Evolutionary conservation across 2,888 invertebrate species (phyloP), one percentile per base, ranked within the genome.

Genomic region (Dryadula phaetusa): DNA sequence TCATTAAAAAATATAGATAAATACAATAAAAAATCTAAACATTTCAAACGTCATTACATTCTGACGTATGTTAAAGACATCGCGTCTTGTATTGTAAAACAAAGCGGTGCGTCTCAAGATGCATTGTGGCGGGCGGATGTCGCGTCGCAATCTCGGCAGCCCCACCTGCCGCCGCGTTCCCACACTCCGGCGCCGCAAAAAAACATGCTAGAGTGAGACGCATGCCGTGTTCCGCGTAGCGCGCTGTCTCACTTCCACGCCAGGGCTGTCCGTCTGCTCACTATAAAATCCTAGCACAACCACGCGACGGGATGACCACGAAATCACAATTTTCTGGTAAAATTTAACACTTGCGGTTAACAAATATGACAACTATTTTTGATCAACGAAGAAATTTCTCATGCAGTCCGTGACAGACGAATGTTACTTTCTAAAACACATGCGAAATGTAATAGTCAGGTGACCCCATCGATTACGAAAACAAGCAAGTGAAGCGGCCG

Each of bases 101-200:
- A 77, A 77, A 77, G 76, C 76, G 76, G 75, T 74, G 72, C 75
- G 76, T 74, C 82, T 82, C 79, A 83, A 88, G 92, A 90, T 90
- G 92, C 89, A 90, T 90, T 90, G 92, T 90, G 85, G 85, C 85
- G 89, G 83, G 90, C 92, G 92, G 92, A 92, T 92, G 92, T 92
- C 92, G 89, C 90, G 86, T 85, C 89, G 90, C 92, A 92, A 92
- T 92, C 92, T 91, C 92, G 80, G 90, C 90, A 84, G 88, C 86
- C 90, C 91, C 92, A 92, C 92, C 92, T 92, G 92, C 92, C 89
- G 87, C 84, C 77, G 83, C 84, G 92, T 92, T 92, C 92, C 92
- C 92, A 92, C 92, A 92, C 92, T 92, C 92, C 88, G 86, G 88
- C 91, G 91, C 90, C 90, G 92, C 90, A 92, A 92, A 92, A 92